phyloP scores from a whole-genome alignment of 2,888 invertebrate genomes.

The Caenorhabditis becei region DNA sequence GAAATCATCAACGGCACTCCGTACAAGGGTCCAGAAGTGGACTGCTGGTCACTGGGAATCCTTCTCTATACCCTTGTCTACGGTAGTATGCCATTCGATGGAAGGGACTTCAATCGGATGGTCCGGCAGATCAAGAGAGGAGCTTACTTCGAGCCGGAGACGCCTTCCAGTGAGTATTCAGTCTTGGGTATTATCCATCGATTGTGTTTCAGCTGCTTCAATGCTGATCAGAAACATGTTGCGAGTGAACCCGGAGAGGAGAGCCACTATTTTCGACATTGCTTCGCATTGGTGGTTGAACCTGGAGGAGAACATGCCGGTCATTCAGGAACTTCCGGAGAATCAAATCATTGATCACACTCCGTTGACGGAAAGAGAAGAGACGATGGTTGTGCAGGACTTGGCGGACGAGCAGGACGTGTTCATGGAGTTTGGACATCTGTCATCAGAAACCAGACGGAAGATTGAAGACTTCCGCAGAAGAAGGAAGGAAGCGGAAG shows the following conservation, averaged over 20 bases:
- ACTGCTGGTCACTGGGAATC: conserved; percentile 92
- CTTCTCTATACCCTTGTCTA: conserved; percentile 97
- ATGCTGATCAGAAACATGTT: conserved; percentile 95
- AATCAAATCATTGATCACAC: conserved; percentile 82
- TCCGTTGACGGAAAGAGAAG: conserved; percentile 80
- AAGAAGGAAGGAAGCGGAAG: conserved; percentile 81
- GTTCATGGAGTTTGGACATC: conserved; percentile 81
- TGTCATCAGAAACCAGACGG: conserved; percentile 73
- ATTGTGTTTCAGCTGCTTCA: conserved; percentile 88
- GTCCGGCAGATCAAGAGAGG: conserved; percentile 97
- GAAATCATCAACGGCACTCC: conserved; percentile 84
- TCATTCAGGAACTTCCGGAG: conserved; percentile 81
- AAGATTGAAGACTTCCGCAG: conserved; percentile 82
- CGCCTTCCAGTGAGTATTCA: conserved; percentile 86
- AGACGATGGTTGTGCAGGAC: conserved; percentile 81
- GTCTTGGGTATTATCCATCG: too few species aligned
- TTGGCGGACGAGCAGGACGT: conserved; percentile 81
- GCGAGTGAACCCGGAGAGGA: conserved; percentile 91
- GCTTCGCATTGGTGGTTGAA: conserved; percentile 99
- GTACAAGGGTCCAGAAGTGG: conserved; percentile 92
- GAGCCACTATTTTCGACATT: conserved; percentile 94
- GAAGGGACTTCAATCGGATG: conserved; percentile 94
- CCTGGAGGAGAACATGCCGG: conserved; percentile 81
- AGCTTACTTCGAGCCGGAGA: conserved; percentile 96
- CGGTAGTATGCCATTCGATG: conserved; percentile 99